Conservation (phyloP, 2,113 vertebrate species). For the Gambusia holbrooki region DNA sequence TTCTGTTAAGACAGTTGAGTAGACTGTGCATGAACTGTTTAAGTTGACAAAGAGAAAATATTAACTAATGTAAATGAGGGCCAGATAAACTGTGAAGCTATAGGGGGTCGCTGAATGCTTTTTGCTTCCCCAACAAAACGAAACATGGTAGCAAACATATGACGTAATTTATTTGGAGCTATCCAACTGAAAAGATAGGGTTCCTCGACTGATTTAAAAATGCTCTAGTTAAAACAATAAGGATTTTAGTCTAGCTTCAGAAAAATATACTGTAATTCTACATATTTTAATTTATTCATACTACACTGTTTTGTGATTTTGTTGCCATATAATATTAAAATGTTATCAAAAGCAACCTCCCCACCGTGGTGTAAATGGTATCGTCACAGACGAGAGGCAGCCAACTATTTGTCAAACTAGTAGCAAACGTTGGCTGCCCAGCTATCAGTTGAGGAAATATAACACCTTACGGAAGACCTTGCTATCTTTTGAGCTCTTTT, state of each 20-base stretch:
- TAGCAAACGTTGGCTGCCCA: conserved; percentile 44
- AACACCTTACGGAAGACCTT: conserved; percentile 12
- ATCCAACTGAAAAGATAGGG: conserved; percentile 30
- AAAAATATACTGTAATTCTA: accelerated
- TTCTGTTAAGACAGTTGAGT: not conserved
- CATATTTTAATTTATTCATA: accelerated
- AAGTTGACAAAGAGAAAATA: not conserved
- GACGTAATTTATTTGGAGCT: conserved; percentile 65
- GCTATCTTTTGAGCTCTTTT: not conserved
- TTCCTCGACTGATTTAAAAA: not conserved
- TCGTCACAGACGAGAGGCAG: conserved; percentile 41
- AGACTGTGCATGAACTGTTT: not conserved
- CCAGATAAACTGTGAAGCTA: accelerated
- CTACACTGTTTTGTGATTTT: not conserved
- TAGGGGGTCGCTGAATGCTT: not conserved
- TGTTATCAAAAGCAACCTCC: accelerated
- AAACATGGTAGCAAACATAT: conserved; percentile 61
- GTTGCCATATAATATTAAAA: not conserved
- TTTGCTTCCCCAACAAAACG: not conserved
- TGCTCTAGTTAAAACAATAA: not conserved
- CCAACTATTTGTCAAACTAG: conserved; percentile 73
- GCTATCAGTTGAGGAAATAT: conserved; percentile 40
- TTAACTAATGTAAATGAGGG: not conserved
- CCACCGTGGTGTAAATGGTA: conserved; percentile 50
- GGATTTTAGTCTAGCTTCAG: accelerated